Conservation (phyloP, 1,140 invertebrate species). For the Anoplolepis gracilipes region DNA sequence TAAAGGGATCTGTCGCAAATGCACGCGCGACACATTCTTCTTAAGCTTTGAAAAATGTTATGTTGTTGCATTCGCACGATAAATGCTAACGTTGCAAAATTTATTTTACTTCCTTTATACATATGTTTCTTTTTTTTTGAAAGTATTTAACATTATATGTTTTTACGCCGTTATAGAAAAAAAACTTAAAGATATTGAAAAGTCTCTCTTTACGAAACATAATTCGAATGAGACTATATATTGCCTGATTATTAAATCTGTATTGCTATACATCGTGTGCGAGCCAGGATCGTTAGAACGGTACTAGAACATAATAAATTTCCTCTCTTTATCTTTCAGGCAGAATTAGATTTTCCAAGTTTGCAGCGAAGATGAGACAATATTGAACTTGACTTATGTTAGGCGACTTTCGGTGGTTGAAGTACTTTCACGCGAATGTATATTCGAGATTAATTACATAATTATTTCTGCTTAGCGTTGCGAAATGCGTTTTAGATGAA, state of each 20-base stretch:
- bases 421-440: neutral
- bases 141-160: neutral
- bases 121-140: neutral
- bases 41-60: constrained; percentile 39
- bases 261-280: neutral
- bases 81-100: constrained; percentile 15
- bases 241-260: neutral
- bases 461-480: neutral
- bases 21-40: constrained; percentile 43
- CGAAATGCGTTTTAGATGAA: neutral
- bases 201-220: neutral
- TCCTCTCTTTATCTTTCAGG: constrained; percentile 31
- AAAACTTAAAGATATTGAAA: neutral
- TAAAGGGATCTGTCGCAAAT: constrained; percentile 52
- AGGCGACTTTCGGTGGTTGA: constrained; percentile 37
- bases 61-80: constrained; percentile 15
- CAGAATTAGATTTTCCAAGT: constrained; percentile 42
- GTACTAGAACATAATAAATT: constrained; percentile 17
- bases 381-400: constrained; percentile 48
- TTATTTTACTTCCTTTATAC: neutral
- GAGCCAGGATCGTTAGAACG: neutral
- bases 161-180: neutral
- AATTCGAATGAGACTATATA: neutral
- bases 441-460: constrained; percentile 52
- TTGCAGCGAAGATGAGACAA: constrained; percentile 36